These are phyloP conservation scores for Arge pagana DNA, from an alignment of 2,888 invertebrate species.

Conservation along the genomic window DNA sequence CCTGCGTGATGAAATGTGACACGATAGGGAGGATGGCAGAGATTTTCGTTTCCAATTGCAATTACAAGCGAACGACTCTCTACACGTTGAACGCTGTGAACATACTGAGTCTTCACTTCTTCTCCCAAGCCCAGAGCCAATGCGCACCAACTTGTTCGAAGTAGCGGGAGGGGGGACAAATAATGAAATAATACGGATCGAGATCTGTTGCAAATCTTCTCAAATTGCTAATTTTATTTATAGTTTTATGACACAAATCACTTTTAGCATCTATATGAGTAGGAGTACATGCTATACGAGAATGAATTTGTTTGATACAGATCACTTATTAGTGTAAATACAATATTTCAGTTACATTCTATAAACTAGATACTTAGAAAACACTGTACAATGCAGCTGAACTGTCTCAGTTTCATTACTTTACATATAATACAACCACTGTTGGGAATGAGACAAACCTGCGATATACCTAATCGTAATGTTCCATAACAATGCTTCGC, in stretches of 20 bases:
- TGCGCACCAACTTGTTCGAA: constrained; percentile 11
- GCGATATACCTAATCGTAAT: too few relatives aligned
- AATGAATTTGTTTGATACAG: constrained; percentile 59
- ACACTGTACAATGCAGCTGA: constrained; percentile 59
- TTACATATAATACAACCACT: constrained; percentile 58
- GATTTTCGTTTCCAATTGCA: constrained; percentile 42
- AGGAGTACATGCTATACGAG: constrained; percentile 58
- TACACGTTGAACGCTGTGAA: constrained; percentile 49
- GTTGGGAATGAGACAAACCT: constrained; percentile 34
- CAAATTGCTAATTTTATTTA: constrained; percentile 58
- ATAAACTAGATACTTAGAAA: constrained; percentile 59
- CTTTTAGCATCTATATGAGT: constrained; percentile 59
- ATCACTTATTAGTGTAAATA: constrained; percentile 58
- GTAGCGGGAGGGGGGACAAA: too few relatives aligned
- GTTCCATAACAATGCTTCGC: too few relatives aligned
- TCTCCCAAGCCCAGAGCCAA: constrained; percentile 31
- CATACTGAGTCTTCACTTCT: constrained; percentile 44
- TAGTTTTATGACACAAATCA: constrained; percentile 58
- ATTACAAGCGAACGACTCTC: constrained; percentile 41
- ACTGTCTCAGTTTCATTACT: constrained; percentile 57
- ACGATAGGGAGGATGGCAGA: constrained; percentile 40
- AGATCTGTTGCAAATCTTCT: constrained; percentile 37
- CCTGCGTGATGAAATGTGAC: constrained; percentile 45
- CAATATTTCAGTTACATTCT: constrained; percentile 57
- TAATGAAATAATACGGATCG: not conserved